phyloP scores from a whole-genome alignment of 2,888 invertebrate species.

The Apotomis turbidana region DNA sequence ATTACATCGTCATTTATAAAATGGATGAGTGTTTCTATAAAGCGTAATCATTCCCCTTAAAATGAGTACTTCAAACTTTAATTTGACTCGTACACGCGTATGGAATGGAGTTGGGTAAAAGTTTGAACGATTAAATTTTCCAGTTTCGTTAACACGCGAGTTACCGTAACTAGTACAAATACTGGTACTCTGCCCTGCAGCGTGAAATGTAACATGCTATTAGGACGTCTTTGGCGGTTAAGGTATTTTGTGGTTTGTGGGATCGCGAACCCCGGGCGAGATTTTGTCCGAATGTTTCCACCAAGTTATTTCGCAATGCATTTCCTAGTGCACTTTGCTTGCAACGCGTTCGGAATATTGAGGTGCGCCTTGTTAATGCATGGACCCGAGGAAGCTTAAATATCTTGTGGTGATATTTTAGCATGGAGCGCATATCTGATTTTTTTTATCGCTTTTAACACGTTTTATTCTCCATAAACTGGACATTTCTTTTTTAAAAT shows the following conservation, averaged over 20 bases:
- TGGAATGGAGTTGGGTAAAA: neutral
- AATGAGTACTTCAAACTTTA: neutral
- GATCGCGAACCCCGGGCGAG: conserved; percentile 24
- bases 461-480: too few species aligned
- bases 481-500: too few species aligned
- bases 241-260: neutral
- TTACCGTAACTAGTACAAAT: conserved; percentile 6
- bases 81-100: neutral
- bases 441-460: too few species aligned
- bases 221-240: neutral
- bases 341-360: conserved; percentile 1
- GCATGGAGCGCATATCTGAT: too few species aligned
- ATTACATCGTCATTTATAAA: too few species aligned
- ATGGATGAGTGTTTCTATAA: neutral
- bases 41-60: neutral
- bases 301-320: conserved; percentile 59
- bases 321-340: conserved; percentile 46
- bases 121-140: conserved; percentile 19
- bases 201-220: neutral
- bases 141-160: conserved; percentile 16
- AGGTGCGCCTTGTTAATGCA: neutral
- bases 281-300: conserved; percentile 47
- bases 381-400: too few species aligned
- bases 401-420: too few species aligned
- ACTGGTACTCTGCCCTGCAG: neutral